phyloP scores from a whole-genome alignment of 2,113 vertebrate genomes.

The Tychaedon coryphoeus region DNA sequence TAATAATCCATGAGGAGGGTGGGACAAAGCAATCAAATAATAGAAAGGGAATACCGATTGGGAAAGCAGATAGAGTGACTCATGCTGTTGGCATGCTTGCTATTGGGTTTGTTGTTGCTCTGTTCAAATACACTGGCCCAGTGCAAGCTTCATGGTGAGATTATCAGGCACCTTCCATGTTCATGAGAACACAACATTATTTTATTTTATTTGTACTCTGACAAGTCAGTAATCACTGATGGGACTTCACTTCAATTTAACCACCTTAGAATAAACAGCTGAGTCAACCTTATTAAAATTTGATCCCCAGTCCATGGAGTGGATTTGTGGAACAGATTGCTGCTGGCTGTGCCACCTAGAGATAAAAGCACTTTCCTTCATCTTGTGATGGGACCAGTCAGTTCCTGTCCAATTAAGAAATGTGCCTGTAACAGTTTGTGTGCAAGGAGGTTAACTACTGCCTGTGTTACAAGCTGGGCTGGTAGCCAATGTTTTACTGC shows the following conservation, averaged over 20 bases:
- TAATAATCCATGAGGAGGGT: not conserved
- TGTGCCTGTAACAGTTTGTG: not conserved
- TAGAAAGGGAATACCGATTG: constrained; percentile 33
- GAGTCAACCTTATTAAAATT: not conserved
- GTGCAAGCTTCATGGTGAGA: not conserved
- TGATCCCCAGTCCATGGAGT: not conserved
- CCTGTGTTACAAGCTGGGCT: not conserved
- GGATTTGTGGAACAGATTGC: not conserved
- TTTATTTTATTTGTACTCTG: not conserved
- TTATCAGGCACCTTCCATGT: not conserved
- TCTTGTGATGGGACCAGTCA: not conserved
- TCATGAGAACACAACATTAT: not conserved
- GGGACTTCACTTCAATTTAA: not conserved
- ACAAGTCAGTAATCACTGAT: not conserved
- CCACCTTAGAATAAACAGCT: not conserved
- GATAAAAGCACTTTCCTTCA: not conserved
- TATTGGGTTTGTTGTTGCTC: not conserved
- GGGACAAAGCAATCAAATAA: constrained; percentile 30
- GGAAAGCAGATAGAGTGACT: constrained; percentile 18
- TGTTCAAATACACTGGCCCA: not conserved
- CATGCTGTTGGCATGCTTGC: not conserved
- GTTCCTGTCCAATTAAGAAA: not conserved
- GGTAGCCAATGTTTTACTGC: not conserved
- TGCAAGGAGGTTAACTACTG: not conserved
- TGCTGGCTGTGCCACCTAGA: not conserved